phyloP scores from a whole-genome alignment of 2,888 invertebrate genomes.

The Dicranocentrus wangi region DNA sequence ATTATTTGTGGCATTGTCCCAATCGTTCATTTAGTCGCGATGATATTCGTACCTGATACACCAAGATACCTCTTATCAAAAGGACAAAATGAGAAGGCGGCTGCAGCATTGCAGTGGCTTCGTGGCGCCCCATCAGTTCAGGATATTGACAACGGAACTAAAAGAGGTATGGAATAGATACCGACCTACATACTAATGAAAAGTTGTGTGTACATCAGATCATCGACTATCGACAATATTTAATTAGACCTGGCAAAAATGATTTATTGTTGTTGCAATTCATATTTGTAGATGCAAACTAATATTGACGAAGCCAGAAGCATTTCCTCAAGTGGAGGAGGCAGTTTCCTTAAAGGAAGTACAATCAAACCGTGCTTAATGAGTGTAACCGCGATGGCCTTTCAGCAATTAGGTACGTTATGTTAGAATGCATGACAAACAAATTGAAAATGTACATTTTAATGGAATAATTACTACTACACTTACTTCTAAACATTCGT shows the following conservation, averaged over 20 bases:
- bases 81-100: constrained; percentile 79
- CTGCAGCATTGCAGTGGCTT: constrained; percentile 82
- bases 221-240: no score
- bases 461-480: not conserved
- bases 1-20: constrained; percentile 82
- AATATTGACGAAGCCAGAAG: constrained; percentile 38
- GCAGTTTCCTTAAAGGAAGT: constrained; percentile 27
- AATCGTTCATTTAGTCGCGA: constrained; percentile 81
- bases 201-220: no score
- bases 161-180: constrained; percentile 80
- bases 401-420: constrained; percentile 82
- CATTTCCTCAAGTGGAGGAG: not conserved
- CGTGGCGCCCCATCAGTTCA: constrained; percentile 81
- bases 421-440: not conserved
- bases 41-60: constrained; percentile 86
- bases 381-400: constrained; percentile 86
- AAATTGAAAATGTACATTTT: not conserved
- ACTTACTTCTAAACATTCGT: not conserved
- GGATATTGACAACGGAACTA: constrained; percentile 79
- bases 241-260: no score
- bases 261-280: no score
- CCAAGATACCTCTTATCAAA: constrained; percentile 82
- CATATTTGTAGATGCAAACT: constrained; percentile 53
- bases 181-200: no score
- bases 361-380: constrained; percentile 81